Conservation (phyloP, 2,888 invertebrate genomes). For the Subacronicta megacephala region DNA sequence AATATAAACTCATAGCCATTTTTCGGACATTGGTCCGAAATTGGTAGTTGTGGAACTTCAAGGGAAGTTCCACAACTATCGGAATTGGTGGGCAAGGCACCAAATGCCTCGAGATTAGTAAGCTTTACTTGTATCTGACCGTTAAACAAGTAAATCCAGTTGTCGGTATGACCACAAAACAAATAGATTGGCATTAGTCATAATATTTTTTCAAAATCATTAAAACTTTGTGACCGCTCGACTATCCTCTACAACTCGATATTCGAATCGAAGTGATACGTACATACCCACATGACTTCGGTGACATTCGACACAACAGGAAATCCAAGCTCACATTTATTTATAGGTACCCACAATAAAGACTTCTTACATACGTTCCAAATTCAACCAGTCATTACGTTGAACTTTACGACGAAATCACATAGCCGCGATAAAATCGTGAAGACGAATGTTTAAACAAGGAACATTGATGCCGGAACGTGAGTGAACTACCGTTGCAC, state of each 20-base stretch:
- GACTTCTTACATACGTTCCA: conserved; percentile 19
- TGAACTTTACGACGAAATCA: conserved; percentile 32
- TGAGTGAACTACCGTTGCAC: conserved; percentile 34
- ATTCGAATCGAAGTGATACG: conserved; percentile 28
- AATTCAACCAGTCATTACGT: conserved; percentile 29
- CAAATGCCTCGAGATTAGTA: too few species aligned
- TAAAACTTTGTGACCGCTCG: too few species aligned
- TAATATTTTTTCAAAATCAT: too few species aligned
- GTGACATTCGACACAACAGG: conserved; percentile 19
- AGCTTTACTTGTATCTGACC: too few species aligned
- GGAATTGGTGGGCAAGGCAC: too few species aligned
- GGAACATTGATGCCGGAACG: conserved; percentile 36
- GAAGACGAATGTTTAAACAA: conserved; percentile 20
- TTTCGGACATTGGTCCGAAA: too few species aligned
- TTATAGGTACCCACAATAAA: conserved; percentile 15
- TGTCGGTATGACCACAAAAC: too few species aligned
- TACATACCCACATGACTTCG: conserved; percentile 42
- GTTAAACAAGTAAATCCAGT: too few species aligned
- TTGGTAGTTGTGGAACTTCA: too few species aligned
- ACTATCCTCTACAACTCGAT: neutral
- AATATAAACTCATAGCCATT: too few species aligned
- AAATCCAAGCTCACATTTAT: conserved; percentile 18
- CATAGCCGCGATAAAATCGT: conserved; percentile 18
- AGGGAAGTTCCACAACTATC: too few species aligned
- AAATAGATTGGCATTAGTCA: too few species aligned